Conservation (phyloP, 2,797 vertebrate genomes). For the Darevskia nairensis region DNA sequence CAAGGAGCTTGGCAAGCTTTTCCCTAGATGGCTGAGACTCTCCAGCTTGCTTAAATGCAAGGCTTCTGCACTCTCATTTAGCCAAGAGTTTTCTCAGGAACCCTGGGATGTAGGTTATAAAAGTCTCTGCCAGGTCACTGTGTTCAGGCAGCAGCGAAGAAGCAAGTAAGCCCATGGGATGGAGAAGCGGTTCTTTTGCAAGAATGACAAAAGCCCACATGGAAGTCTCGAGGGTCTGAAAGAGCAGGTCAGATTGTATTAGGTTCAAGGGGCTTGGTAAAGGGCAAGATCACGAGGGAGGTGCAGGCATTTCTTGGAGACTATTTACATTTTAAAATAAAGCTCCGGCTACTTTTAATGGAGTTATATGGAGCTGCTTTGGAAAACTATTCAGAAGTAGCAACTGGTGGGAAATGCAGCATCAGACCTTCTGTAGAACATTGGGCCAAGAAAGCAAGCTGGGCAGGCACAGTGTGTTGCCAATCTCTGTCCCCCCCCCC, state of each 20-base stretch:
- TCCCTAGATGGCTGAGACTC: neutral
- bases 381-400: neutral
- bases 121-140: neutral
- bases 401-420: neutral
- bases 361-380: neutral
- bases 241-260: neutral
- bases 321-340: slow-evolving; percentile 18
- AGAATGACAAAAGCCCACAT: neutral
- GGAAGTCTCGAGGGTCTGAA: neutral
- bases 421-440: neutral
- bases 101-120: neutral
- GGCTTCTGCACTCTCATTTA: neutral
- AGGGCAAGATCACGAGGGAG: neutral
- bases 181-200: neutral
- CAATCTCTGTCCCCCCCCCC: neutral
- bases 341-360: neutral
- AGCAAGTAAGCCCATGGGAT: neutral
- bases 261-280: neutral
- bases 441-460: neutral
- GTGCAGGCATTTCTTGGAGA: neutral
- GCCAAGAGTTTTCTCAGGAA: no score
- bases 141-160: neutral
- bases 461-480: neutral
- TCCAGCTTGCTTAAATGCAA: neutral
- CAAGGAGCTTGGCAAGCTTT: no score